Base-by-base conservation (phyloP, 1,140 invertebrate genomes). In the Tetramorium alpestre region DNA sequence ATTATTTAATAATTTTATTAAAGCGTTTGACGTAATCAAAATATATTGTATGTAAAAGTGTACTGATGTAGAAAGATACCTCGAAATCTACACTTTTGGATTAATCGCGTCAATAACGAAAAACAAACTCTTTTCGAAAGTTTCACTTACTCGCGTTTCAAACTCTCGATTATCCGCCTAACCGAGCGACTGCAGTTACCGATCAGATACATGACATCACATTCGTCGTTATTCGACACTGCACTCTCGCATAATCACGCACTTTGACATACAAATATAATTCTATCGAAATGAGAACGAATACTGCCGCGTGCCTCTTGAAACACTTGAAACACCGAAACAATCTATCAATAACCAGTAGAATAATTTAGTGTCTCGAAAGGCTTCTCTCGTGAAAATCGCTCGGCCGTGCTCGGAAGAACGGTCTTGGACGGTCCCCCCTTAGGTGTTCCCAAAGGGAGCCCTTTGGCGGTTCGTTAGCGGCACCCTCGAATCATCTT, bases 381-480 rank as follows among this genome's bases (percentile, higher is more conserved):
- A 51, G 58, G 58, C 77, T 11, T 49, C 54, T 62, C 54, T 49
- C 69, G 22, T 33, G 25, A 38, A 75, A 44, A 60, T 82, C 80
- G 10, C 67, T 33, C 22, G 33, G 33, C 3, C 28, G 51, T 47
- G 51, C 22, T 44, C 67, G 51, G n/a, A 44, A 25, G 28, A 33
- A 84, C 18, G 16, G 18, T 84, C 69, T 73, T 49, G 41, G 54
- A 73, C 25, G 54, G 13, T 73, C 18, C 54, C 56, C 56, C 65
- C 67, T 49, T 84, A 54, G 58, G 67, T 11, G 78, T 60, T 82
- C 80, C 80, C 69, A 13, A 58, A 84, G 62, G 77, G 85, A 86
- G 44, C 62, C 64, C 56, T 82, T 62, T 41, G 49, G 60, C 70
- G 81, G 81, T 54, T 78, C 65, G 85, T 77, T 87, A 87, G 73